A percentile compares a stretch with the other conserved stretches of the same genome.
Conservation (phyloP, 2,888 invertebrate genomes). For the Nymphalis polychloros region DNA sequence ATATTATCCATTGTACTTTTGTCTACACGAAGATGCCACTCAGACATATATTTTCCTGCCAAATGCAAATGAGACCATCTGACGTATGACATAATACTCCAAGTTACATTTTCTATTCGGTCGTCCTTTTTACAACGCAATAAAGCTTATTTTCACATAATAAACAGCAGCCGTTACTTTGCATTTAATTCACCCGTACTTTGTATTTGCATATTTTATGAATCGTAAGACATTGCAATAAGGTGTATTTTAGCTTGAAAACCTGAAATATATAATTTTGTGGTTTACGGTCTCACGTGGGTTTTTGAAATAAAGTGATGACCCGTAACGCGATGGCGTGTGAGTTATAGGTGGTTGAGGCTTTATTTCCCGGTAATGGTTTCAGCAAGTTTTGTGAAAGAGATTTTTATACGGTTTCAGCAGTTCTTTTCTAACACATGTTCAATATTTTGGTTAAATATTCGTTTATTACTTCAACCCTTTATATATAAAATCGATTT, state of each 20-base stretch:
- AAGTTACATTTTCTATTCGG: constrained; percentile 32
- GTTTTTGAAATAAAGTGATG: constrained; percentile 41
- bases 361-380: constrained; percentile 31
- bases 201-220: constrained; percentile 3
- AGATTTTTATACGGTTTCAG: constrained; percentile 24
- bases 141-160: constrained; percentile 38
- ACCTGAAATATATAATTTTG: not conserved
- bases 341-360: constrained; percentile 36
- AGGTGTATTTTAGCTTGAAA: constrained; percentile 11
- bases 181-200: constrained; percentile 13
- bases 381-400: constrained; percentile 29
- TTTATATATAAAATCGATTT: too few species aligned
- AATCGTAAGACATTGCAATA: constrained; percentile 3
- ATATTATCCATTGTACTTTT: constrained; percentile 20
- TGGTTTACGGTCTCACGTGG: constrained; percentile 37
- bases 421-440: not conserved
- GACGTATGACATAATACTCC: constrained; percentile 43
- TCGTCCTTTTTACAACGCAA: constrained; percentile 14
- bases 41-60: constrained; percentile 65
- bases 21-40: constrained; percentile 55
- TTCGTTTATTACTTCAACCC: not conserved
- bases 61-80: constrained; percentile 68
- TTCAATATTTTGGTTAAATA: constrained; percentile 8
- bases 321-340: constrained; percentile 38
- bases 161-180: constrained; percentile 7